phyloP scores from a whole-genome alignment of 2,797 vertebrate species.

The Lacerta bilineata region DNA sequence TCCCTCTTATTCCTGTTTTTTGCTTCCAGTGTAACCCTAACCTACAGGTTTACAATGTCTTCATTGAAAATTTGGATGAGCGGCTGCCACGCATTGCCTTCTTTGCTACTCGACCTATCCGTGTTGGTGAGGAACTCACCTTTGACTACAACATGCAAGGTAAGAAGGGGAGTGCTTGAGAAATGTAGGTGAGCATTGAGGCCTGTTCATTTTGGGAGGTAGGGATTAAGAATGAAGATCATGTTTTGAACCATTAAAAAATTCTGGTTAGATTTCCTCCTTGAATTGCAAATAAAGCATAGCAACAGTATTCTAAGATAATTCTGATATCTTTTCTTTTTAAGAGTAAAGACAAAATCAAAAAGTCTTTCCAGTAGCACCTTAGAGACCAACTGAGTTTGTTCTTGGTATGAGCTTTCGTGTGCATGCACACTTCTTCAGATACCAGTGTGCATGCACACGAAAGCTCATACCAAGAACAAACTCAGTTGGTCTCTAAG shows the following conservation, averaged over 20 bases:
- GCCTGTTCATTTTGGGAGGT: neutral
- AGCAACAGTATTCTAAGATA: neutral
- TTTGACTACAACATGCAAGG: constrained; percentile 97
- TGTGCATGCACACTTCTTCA: too few species aligned
- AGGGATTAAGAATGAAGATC: neutral
- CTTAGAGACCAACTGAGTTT: too few species aligned
- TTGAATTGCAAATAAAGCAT: neutral
- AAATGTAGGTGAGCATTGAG: neutral
- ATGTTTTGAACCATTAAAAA: neutral
- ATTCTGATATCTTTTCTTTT: neutral
- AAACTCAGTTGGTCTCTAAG: too few species aligned
- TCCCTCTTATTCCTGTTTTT: constrained; percentile 38
- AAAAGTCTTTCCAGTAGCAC: too few species aligned
- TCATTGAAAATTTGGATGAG: constrained; percentile 94
- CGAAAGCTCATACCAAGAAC: too few species aligned
- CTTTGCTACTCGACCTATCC: constrained; percentile 88
- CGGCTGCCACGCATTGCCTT: constrained; percentile 91
- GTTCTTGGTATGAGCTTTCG: too few species aligned
- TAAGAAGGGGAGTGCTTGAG: constrained; percentile 60
- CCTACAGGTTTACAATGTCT: constrained; percentile 94
- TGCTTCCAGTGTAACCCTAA: constrained; percentile 89
- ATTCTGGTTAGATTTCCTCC: neutral
- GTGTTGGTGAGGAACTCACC: constrained; percentile 91
- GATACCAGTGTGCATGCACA: too few species aligned
- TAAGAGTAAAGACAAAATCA: neutral